Conservation (phyloP, 2,888 invertebrate species). For the Tetragonisca angustula region DNA sequence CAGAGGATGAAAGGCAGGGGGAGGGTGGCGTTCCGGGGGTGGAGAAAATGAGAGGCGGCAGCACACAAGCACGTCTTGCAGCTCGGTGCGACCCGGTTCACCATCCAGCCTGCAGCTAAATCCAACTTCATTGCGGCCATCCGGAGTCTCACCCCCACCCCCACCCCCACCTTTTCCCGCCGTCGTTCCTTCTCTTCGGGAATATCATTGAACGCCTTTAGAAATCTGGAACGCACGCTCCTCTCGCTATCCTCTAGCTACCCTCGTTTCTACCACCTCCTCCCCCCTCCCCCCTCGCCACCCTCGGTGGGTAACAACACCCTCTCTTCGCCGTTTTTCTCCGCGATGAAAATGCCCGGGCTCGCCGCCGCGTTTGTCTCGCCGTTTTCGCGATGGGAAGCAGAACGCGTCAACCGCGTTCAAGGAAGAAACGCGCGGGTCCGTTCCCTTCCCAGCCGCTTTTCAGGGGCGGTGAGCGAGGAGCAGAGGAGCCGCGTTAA, state of each 20-base stretch:
- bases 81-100: conserved; percentile 66
- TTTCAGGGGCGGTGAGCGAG: too few species aligned
- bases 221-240: conserved; percentile 72
- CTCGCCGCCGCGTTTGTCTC: not conserved
- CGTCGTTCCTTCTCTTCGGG: conserved; percentile 68
- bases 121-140: conserved; percentile 77
- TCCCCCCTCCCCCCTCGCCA: conserved; percentile 7
- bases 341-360: conserved; percentile 34
- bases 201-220: conserved; percentile 75
- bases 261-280: not conserved
- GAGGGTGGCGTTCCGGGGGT: not conserved
- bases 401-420: conserved; percentile 53
- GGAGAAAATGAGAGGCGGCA: conserved; percentile 64
- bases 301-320: not conserved
- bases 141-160: conserved; percentile 45
- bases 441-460: not conserved
- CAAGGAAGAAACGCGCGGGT: conserved; percentile 33
- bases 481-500: not conserved
- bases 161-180: conserved; percentile 31
- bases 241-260: not conserved
- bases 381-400: not conserved
- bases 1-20: conserved; percentile 22
- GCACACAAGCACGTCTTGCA: conserved; percentile 67
- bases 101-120: conserved; percentile 73
- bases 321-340: not conserved